Evolutionary conservation across 2,888 invertebrate species (phyloP).

Genomic region (Drosophila hawaiiensis): DNA sequence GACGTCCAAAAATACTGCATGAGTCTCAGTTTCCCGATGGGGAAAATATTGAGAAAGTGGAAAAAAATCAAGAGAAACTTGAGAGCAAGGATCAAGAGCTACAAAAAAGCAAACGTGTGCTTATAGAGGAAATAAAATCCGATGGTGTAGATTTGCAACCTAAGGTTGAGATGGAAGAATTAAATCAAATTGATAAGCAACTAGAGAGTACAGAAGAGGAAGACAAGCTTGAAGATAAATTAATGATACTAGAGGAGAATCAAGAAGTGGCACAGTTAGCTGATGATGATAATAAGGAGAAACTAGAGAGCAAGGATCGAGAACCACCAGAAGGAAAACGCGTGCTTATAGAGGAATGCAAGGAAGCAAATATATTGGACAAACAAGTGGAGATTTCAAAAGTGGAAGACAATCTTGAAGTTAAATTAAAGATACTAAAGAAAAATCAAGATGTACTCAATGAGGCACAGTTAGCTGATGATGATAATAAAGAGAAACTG

Average conservation of each 20-base stretch:
- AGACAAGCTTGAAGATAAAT: not conserved
- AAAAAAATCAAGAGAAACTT: conserved; percentile 33
- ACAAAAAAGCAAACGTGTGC: conserved; percentile 18
- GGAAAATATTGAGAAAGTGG: not conserved
- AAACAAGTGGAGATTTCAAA: too few relatives aligned
- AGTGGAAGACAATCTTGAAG: not conserved
- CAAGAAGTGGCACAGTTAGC: conserved; percentile 8
- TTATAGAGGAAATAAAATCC: conserved; percentile 44
- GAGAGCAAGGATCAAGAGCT: not conserved
- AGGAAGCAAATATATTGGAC: too few relatives aligned
- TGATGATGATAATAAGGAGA: too few relatives aligned
- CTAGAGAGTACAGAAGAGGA: not conserved
- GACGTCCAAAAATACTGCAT: conserved; percentile 50
- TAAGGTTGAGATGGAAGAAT: not conserved
- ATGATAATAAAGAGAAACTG: fast-evolving
- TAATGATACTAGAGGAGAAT: conserved; percentile 15
- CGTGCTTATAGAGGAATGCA: not conserved
- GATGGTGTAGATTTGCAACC: not conserved
- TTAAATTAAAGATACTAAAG: not conserved
- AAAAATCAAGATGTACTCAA: conserved; percentile 19
- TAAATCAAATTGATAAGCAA: not conserved
- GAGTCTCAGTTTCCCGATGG: conserved; percentile 28
- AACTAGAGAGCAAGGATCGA: too few relatives aligned
- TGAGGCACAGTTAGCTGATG: too few relatives aligned
- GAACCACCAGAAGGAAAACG: too few relatives aligned